Evolutionary conservation across 2,888 invertebrate genomes (phyloP).

Genomic region (Pinctada fucata): DNA sequence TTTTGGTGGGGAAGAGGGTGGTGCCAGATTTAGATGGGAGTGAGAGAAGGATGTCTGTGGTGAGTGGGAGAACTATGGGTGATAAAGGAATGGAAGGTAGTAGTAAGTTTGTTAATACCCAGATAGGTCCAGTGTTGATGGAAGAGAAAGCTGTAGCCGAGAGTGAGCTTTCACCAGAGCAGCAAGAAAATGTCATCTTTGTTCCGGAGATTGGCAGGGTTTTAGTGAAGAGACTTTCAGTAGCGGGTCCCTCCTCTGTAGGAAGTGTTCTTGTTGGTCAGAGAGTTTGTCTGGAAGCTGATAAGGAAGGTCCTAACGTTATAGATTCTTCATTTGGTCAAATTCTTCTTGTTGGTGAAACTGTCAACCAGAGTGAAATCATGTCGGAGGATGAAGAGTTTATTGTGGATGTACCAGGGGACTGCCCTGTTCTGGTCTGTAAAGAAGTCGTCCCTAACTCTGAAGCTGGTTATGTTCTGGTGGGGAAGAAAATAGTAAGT

Average conservation of each 20-base stretch:
- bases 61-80: not conserved
- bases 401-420: not conserved
- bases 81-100: not conserved
- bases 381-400: not conserved
- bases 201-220: not conserved
- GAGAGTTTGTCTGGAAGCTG: not conserved
- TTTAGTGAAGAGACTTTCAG: not conserved
- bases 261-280: not conserved
- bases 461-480: not conserved
- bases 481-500: slow-evolving; percentile 5
- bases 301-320: not conserved
- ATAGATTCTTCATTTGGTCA: not conserved
- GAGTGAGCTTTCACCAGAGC: not conserved
- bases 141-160: not conserved
- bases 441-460: not conserved
- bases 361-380: not conserved
- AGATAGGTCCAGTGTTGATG: not conserved
- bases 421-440: not conserved
- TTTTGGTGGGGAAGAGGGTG: slow-evolving; percentile 6
- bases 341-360: not conserved
- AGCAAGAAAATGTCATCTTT: not conserved
- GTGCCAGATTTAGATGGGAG: not conserved
- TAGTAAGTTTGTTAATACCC: not conserved
- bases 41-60: not conserved
- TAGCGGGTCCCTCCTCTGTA: not conserved